These are phyloP conservation scores for Halictus ligatus DNA, from an alignment of 2,888 invertebrate genomes.

Conservation along the genomic window DNA sequence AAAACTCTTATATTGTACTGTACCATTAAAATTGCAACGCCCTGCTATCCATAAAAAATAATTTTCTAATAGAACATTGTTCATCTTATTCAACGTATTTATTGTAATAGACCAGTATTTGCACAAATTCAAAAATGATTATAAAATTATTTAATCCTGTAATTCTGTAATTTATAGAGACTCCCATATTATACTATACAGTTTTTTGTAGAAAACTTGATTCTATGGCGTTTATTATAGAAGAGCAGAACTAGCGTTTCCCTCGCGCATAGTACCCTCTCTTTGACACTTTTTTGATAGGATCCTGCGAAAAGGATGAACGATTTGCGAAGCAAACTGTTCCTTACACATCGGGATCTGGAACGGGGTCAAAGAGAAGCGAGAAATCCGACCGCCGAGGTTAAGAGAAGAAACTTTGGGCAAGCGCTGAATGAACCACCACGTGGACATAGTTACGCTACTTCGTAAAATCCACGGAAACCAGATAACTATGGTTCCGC, in stretches of 20 bases:
- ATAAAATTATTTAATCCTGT: not conserved
- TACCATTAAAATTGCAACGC: too few species aligned
- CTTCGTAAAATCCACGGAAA: constrained; percentile 49
- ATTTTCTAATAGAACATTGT: not conserved
- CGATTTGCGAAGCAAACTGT: constrained; percentile 9
- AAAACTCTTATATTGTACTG: too few species aligned
- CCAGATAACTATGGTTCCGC: constrained; percentile 19
- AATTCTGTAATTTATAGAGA: not conserved
- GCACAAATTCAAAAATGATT: not conserved
- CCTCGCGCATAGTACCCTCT: not conserved
- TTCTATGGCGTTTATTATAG: not conserved
- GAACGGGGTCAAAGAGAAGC: constrained; percentile 8
- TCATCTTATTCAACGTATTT: not conserved
- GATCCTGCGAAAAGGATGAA: not conserved
- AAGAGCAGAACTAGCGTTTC: not conserved
- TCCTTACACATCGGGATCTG: constrained; percentile 16
- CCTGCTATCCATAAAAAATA: not conserved
- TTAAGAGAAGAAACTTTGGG: not conserved
- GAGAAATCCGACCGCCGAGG: not conserved
- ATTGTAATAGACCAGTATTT: not conserved
- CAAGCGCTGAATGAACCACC: not conserved
- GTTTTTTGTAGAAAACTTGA: not conserved
- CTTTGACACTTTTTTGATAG: not conserved
- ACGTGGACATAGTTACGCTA: constrained; percentile 10
- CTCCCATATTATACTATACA: not conserved